Base-by-base conservation (phyloP, 1,140 invertebrate species). In the Limonius californicus region DNA sequence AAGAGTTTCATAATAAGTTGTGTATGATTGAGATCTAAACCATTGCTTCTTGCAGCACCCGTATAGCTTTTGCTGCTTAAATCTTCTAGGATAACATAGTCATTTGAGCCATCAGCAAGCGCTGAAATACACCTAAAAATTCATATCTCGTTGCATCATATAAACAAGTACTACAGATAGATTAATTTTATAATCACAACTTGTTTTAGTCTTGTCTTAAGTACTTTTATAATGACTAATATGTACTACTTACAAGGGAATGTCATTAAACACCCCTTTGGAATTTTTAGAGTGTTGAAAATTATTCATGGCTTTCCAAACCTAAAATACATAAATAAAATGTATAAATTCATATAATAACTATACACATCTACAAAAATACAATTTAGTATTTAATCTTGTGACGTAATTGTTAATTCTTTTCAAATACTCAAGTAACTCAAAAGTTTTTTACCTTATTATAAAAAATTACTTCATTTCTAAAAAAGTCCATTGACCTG, bases 381-480 rank as follows among this genome's bases (percentile, higher is more conserved):
- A 27, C 3, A 27, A 27, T 27, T 27, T 27, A 3, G 23, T 27
- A 27, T 9, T 27, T 27, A 27, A n/a, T n/a, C n/a, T 9, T 27
- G 23, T 27, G 9, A 27, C n/a, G n/a, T n/a, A 27, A 9, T 27
- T 27, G 3, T 27, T 9, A 27, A 27, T 27, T 27, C 3, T 27
- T 9, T 27, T 27, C n/a, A n/a, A n/a, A n/a, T 27, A 27, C 23
- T 27, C 3, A 27, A 27, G 9, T 27, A 27, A 27, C 3, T 9
- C 3, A 27, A 27, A 27, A 27, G 23, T 4, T 9, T 27, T 27
- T 27, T 27, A 27, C 84, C 66, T 83, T 78, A 7, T 78, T 73
- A 69, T 88, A 89, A 68, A 88, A 88, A 45, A 74, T 68, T 7
- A 87, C 84, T 76, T 89, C 87, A 68, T 88, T 88, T 56, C 75